Evolutionary conservation across 2,113 vertebrate genomes (phyloP).

Genomic region (Rhinolophus ferrumequinum): DNA sequence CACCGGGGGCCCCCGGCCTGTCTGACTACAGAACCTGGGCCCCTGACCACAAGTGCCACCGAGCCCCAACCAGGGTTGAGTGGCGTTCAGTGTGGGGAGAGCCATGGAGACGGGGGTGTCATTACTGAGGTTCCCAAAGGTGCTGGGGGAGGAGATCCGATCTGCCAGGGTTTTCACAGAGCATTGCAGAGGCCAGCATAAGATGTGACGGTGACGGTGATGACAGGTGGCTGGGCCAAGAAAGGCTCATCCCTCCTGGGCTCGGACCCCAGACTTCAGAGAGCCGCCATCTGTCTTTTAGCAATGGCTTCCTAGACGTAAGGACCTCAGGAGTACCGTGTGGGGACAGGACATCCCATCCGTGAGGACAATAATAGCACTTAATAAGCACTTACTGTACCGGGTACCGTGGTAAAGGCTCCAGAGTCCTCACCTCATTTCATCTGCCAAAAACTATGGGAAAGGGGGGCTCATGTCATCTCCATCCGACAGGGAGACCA

Average conservation of each 20-base stretch:
- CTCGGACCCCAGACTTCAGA: background rate
- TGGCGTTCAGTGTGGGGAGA: background rate
- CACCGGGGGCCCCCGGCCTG: background rate
- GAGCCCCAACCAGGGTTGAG: fast-evolving
- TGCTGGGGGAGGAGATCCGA: background rate
- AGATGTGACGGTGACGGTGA: fast-evolving
- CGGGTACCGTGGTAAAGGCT: fast-evolving
- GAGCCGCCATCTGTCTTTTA: fast-evolving
- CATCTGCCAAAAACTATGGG: background rate
- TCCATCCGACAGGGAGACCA: background rate
- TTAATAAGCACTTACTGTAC: background rate
- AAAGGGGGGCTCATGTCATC: background rate
- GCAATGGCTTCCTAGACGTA: background rate
- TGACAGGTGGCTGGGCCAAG: fast-evolving
- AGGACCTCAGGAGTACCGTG: background rate
- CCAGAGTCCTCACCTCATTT: background rate
- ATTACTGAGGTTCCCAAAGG: background rate
- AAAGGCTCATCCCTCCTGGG: background rate
- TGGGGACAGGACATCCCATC: background rate
- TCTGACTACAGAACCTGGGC: background rate
- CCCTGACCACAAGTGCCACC: background rate
- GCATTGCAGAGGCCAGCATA: background rate
- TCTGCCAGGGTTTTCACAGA: too few species aligned
- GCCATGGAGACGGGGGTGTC: too few species aligned
- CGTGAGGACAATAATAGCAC: fast-evolving